Percentiles rank a stretch among this genome's conserved stretches.
Evolutionary conservation across 2,888 invertebrate genomes (phyloP).

Genomic region (Tubulanus polymorphus): DNA sequence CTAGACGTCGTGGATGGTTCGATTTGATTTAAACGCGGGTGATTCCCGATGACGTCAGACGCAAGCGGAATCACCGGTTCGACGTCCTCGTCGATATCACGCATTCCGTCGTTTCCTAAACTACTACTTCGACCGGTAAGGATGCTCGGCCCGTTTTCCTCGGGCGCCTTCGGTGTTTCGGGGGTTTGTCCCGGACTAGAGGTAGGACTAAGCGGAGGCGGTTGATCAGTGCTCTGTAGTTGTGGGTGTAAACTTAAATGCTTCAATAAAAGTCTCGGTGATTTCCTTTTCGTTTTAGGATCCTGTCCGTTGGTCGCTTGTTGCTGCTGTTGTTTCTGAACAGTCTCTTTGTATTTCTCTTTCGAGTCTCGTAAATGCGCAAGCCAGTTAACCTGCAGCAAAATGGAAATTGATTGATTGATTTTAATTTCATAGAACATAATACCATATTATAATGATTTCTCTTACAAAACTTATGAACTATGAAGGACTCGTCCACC

Average conservation of each 20-base stretch:
- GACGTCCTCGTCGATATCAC: neutral
- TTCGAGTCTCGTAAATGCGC: conserved; percentile 57
- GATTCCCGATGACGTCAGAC: too few relatives aligned
- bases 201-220: neutral
- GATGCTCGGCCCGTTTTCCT: neutral
- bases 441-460: neutral
- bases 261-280: conserved; percentile 2
- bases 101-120: neutral
- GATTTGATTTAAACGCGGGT: neutral
- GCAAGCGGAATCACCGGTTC: too few relatives aligned
- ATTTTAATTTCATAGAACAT: too few relatives aligned
- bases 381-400: conserved; percentile 55
- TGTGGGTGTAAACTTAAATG: conserved; percentile 5
- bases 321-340: conserved; percentile 40
- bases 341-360: conserved; percentile 56
- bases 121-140: too few relatives aligned
- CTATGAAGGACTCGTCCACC: too few relatives aligned
- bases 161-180: neutral
- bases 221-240: conserved; percentile 3
- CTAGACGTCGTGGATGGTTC: neutral
- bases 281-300: neutral
- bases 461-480: neutral
- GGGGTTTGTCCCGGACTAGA: neutral
- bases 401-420: neutral
- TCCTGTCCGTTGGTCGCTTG: neutral